Base-by-base conservation (phyloP, 2,888 invertebrate species). In the Philereme transversata region DNA sequence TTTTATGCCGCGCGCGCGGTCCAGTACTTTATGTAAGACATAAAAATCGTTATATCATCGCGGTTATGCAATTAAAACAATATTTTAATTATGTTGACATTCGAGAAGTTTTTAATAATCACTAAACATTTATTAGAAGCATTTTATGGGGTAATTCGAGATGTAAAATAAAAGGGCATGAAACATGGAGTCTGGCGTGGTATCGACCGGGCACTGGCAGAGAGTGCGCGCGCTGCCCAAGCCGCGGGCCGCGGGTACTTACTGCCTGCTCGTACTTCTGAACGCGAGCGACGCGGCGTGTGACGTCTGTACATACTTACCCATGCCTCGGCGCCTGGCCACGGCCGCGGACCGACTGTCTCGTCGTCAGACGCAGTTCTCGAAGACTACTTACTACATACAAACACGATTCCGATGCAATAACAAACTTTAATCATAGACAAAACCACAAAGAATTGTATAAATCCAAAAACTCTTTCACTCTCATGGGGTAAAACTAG, bases 141-240 rank as follows among this genome's bases (percentile, higher is more conserved):
- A 74, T 82, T 82, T 83, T 86, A 70, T 88, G 83, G 81, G 84
- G 82, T 82, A 85, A 86, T 85, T 86, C 78, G 81, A 87, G 83
- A 86, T 83, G 84, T 82, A 83, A 87, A 86, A 84, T 82, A 83
- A 87, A 86, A 87, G 81, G 87, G 87, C 88, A 89, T 91, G 89
- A 91, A 91, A 89, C 84, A 87, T 88, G 81, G 86, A 89, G 90
- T 89, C 88, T 90, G 88, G 87, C 83, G 84, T 81, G 74, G 79
- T 90, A 91, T 92, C 91, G 91, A 91, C 90, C 91, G 86, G 84
- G 80, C 73, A 65, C 22, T 22, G 22, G 22, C 69, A 22, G 71
- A 72, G 62, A 11, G 77, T 82, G 88, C 90, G 91, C 91, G 91
- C 91, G 90, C 84, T 79, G 78, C 83, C 73, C 34, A 22, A 22